A percentile compares a stretch with the other conserved stretches of the same genome.
Conservation (phyloP, 2,888 invertebrate species). For the Euzetes globulus region DNA sequence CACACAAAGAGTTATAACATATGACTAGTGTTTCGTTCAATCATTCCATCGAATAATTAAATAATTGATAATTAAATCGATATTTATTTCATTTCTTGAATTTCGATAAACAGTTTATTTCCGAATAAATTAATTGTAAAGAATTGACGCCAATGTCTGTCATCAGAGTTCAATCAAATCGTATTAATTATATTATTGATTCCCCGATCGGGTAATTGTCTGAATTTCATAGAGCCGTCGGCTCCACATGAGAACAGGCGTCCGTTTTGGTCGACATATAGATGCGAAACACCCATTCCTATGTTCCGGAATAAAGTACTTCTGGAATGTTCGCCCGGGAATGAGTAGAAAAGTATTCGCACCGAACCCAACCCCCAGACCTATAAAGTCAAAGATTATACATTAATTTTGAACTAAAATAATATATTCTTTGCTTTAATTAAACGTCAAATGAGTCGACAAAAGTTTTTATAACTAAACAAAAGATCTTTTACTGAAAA, state of each 20-base stretch:
- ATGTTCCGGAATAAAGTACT: conserved; percentile 96
- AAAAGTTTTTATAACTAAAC: not conserved
- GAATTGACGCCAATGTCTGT: not conserved
- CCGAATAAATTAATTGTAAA: not conserved
- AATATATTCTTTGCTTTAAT: not conserved
- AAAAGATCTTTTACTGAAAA: not conserved
- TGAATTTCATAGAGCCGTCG: conserved; percentile 96
- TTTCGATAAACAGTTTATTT: not conserved
- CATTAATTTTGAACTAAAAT: not conserved
- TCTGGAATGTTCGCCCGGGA: conserved; percentile 87
- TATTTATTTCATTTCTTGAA: not conserved
- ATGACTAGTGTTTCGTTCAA: conserved; percentile 23
- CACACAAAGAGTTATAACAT: conserved; percentile 2
- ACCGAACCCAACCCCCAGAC: conserved; percentile 79
- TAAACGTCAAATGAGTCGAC: conserved; percentile 18
- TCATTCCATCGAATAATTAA: not conserved
- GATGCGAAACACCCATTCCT: conserved; percentile 91
- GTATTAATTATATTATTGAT: conserved; percentile 20
- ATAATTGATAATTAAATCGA: not conserved
- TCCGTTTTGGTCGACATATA: conserved; percentile 78
- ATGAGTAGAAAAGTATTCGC: conserved; percentile 75
- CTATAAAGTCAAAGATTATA: conserved; percentile 52
- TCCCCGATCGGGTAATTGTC: conserved; percentile 64
- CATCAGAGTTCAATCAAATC: not conserved
- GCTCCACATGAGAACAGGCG: conserved; percentile 96